Percentiles rank a stretch among this genome's conserved stretches.
phyloP scores from a whole-genome alignment of 2,888 invertebrate genomes.

The Lepas anatifera region DNA sequence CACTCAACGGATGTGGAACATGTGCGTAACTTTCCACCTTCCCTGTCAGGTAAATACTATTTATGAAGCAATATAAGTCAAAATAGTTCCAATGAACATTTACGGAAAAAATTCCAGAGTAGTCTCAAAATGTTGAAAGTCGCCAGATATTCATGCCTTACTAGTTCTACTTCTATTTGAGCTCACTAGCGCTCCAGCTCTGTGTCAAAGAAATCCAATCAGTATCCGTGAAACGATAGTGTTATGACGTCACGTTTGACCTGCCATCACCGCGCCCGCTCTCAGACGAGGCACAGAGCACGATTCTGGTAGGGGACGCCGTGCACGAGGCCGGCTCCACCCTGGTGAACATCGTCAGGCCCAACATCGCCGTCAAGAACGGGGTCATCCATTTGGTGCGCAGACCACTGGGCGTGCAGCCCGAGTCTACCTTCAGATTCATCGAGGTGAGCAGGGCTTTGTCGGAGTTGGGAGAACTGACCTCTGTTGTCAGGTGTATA shows the following conservation, averaged over 20 bases:
- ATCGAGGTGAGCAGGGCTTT: conserved; percentile 20
- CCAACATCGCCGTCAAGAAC: conserved; percentile 82
- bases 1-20: too few species aligned
- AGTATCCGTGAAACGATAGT: too few species aligned
- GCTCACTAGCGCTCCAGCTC: too few species aligned
- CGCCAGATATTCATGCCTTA: neutral
- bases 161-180: neutral
- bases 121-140: too few species aligned
- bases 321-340: conserved; percentile 67
- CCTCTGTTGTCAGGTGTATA: too few species aligned
- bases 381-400: conserved; percentile 88
- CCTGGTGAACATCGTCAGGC: conserved; percentile 70
- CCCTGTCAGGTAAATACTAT: too few species aligned
- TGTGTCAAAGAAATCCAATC: too few species aligned
- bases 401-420: conserved; percentile 79
- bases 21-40: too few species aligned
- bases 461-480: too few species aligned
- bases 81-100: too few species aligned
- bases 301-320: conserved; percentile 26
- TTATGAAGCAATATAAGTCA: too few species aligned
- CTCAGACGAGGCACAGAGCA: conserved; percentile 24
- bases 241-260: neutral
- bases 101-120: too few species aligned
- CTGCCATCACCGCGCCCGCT: neutral
- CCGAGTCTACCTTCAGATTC: conserved; percentile 33